Evolutionary conservation across 2,888 invertebrate species (phyloP).

Genomic region (Meliscaeva auricollis): DNA sequence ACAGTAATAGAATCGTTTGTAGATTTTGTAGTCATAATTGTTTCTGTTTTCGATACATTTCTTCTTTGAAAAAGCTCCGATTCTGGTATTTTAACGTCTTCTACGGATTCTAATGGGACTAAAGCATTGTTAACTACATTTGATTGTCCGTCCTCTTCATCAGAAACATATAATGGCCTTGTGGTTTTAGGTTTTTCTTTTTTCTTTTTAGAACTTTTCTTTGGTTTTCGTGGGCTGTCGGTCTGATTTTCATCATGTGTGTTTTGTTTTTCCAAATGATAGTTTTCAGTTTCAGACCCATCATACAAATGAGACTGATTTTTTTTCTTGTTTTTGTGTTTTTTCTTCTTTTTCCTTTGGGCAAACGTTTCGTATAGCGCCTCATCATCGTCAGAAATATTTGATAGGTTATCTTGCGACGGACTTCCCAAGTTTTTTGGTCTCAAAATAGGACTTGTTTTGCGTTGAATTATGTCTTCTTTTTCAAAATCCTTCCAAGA

Average conservation of each 20-base stretch:
- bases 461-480: background rate
- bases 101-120: background rate
- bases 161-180: constrained; percentile 41
- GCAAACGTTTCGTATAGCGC: too few species aligned
- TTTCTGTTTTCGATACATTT: background rate
- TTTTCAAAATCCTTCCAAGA: background rate
- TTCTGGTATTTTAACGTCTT: background rate
- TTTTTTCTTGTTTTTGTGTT: constrained; percentile 54
- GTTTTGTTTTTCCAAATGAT: constrained; percentile 7
- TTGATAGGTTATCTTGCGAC: background rate
- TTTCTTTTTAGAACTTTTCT: constrained; percentile 27
- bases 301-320: background rate
- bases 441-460: constrained; percentile 16
- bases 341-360: constrained; percentile 56
- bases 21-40: background rate
- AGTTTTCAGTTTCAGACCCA: constrained; percentile 41
- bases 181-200: constrained; percentile 6
- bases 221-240: constrained; percentile 17
- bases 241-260: background rate
- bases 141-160: constrained; percentile 41
- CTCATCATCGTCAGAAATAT: constrained; percentile 9
- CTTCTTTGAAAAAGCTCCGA: constrained; percentile 45
- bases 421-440: constrained; percentile 29
- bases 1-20: constrained; percentile 8
- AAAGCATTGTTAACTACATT: background rate